Evolutionary conservation across 2,888 invertebrate species (phyloP).

Genomic region (Tetranychus truncatus): DNA sequence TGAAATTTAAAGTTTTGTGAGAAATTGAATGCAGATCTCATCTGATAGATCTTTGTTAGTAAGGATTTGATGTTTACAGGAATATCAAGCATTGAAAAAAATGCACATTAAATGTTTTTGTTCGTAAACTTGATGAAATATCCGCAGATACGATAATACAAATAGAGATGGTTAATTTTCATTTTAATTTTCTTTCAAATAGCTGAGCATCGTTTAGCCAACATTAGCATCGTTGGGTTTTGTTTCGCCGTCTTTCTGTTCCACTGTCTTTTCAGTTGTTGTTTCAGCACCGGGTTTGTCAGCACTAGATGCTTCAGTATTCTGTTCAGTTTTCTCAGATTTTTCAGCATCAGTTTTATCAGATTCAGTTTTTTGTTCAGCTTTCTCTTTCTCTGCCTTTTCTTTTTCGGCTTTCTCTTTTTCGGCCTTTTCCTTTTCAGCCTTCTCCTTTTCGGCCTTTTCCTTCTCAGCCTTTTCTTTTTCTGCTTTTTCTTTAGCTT

Average conservation of each 20-base stretch:
- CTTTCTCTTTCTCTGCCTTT: constrained; percentile 21
- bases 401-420: constrained; percentile 32
- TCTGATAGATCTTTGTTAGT: not conserved
- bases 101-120: not conserved
- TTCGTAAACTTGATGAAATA: not conserved
- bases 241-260: not conserved
- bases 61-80: not conserved
- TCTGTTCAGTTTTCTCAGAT: constrained; percentile 29
- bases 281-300: not conserved
- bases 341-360: constrained; percentile 11
- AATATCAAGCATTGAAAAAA: not conserved
- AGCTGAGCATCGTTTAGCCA: not conserved
- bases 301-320: not conserved
- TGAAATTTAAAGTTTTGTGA: not conserved
- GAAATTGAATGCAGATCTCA: not conserved
- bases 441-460: constrained; percentile 41
- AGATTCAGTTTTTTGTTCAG: constrained; percentile 37
- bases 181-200: too few species aligned
- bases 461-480: constrained; percentile 42
- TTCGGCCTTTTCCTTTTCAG: constrained; percentile 39
- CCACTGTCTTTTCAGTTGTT: not conserved
- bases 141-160: not conserved
- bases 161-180: not conserved
- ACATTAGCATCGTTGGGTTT: not conserved
- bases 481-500: constrained; percentile 34